phyloP scores from a whole-genome alignment of 35 echinoderm and acorn worm species.

The Eucidaris tribuloides region DNA sequence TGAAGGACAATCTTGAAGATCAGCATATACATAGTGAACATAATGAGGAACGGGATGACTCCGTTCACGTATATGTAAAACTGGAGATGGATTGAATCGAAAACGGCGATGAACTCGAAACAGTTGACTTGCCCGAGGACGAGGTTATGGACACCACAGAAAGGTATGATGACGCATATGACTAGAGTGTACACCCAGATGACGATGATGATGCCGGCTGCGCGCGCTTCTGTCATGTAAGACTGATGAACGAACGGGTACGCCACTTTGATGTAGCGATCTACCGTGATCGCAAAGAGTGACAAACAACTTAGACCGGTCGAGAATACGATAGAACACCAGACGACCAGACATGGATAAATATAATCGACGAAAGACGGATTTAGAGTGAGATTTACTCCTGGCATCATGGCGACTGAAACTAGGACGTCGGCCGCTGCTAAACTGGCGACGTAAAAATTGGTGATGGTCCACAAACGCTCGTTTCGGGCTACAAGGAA shows the following conservation, averaged over 20 bases:
- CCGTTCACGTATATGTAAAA: constrained; percentile 27
- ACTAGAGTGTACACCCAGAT: constrained; percentile 12
- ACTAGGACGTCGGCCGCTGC: constrained; percentile 52
- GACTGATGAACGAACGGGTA: constrained; percentile 29
- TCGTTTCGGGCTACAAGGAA: constrained; percentile 13
- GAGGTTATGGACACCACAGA: constrained; percentile 2
- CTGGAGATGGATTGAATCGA: constrained; percentile 37
- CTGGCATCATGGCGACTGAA: constrained; percentile 42
- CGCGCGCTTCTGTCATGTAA: not conserved
- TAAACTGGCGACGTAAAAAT: constrained; percentile 57
- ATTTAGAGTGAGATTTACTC: constrained; percentile 41
- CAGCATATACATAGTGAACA: constrained; percentile 23
- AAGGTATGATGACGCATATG: not conserved
- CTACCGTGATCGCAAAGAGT: constrained; percentile 13
- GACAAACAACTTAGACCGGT: constrained; percentile 34
- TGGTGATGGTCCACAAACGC: constrained; percentile 26
- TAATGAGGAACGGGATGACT: constrained; percentile 13
- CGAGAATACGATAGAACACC: constrained; percentile 39
- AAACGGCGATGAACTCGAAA: constrained; percentile 39
- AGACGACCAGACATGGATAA: constrained; percentile 26
- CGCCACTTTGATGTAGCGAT: constrained; percentile 36
- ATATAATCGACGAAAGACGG: constrained; percentile 26
- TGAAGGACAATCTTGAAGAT: constrained; percentile 32
- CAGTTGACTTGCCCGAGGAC: constrained; percentile 4
- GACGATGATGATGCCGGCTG: not conserved